Evolutionary conservation across 2,113 vertebrate genomes (phyloP).

Genomic region (Sylvilagus bachmani): DNA sequence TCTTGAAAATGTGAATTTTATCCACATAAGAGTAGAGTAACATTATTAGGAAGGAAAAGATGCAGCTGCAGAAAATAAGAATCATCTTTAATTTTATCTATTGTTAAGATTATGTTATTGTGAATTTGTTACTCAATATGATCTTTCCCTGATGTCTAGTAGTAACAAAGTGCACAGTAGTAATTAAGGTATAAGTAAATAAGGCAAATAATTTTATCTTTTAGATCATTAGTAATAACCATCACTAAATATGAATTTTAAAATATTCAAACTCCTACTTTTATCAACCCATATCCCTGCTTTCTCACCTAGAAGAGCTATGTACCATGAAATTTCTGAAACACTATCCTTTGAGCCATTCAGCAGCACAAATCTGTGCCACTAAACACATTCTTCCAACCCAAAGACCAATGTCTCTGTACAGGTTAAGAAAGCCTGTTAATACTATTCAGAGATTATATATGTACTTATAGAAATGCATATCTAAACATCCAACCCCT

Average conservation of each 20-base stretch:
- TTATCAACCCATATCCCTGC: neutral
- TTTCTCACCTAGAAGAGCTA: neutral
- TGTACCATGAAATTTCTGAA: neutral
- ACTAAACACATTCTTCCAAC: neutral
- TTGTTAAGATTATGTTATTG: neutral
- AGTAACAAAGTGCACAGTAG: neutral
- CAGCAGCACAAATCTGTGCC: neutral
- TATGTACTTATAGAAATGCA: neutral
- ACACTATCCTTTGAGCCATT: neutral
- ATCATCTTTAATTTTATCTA: neutral
- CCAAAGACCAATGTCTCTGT: neutral
- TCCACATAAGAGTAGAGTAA: neutral
- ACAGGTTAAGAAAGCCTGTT: neutral
- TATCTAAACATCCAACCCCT: neutral
- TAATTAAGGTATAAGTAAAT: constrained; percentile 33
- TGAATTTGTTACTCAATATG: neutral
- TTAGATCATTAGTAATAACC: neutral
- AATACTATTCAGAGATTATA: neutral
- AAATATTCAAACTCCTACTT: neutral
- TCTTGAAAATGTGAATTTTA: neutral
- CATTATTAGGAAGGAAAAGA: neutral
- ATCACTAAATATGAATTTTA: neutral
- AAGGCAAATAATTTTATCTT: neutral
- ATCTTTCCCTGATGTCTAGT: neutral
- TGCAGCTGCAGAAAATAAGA: neutral